phyloP scores from a whole-genome alignment of 1,140 invertebrate species.

The Drosophila bocqueti region DNA sequence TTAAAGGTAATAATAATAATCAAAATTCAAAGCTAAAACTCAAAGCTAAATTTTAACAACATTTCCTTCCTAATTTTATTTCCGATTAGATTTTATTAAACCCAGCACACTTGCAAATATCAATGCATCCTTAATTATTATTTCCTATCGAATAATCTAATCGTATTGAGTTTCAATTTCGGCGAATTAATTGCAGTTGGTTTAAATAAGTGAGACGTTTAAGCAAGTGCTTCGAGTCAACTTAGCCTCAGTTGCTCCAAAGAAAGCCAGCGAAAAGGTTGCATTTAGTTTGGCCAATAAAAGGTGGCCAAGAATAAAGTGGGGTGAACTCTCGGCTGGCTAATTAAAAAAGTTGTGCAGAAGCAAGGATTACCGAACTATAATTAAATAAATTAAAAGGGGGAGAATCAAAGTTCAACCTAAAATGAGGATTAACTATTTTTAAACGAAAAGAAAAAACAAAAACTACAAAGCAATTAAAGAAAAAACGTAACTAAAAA shows the following conservation, averaged over 20 bases:
- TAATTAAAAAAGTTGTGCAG: constrained; percentile 1
- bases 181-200: neutral
- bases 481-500: neutral
- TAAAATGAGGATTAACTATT: neutral
- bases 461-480: neutral
- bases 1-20: no score
- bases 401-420: neutral
- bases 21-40: no score
- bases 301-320: neutral
- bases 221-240: neutral
- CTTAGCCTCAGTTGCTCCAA: neutral
- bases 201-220: neutral
- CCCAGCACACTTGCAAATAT: neutral
- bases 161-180: constrained; percentile 3
- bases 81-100: neutral
- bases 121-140: neutral
- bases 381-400: constrained; percentile 13
- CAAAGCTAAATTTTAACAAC: neutral
- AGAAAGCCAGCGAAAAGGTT: neutral
- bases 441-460: neutral
- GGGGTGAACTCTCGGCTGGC: neutral
- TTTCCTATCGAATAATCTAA: neutral
- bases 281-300: neutral
- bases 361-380: neutral
- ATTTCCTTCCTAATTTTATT: neutral